These are phyloP conservation scores for Eumaeus atala DNA, from an alignment of 1,140 invertebrate species.

Conservation along the genomic window DNA sequence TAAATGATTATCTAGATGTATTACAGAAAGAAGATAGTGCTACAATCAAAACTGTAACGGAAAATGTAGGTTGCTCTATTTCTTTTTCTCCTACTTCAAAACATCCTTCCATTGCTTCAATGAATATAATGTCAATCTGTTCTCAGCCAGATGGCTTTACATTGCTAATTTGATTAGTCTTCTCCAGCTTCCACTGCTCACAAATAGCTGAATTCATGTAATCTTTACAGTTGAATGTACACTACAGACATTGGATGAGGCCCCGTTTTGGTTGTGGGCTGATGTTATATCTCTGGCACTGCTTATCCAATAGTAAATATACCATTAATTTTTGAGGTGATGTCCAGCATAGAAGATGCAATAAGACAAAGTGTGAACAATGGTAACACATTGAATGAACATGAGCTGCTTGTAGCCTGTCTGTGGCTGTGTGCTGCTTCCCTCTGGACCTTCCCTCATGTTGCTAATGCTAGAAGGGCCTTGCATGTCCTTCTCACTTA, in stretches of 20 bases:
- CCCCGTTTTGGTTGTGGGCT: too few species aligned
- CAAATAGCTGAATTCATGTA: too few species aligned
- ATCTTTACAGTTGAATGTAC: too few species aligned
- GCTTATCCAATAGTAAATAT: too few species aligned
- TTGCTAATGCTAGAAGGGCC: constrained; percentile 7
- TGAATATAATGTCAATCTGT: not conserved
- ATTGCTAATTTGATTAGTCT: too few species aligned
- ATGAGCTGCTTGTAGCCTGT: constrained; percentile 2
- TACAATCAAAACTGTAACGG: constrained; percentile 10
- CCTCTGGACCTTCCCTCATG: constrained; percentile 12
- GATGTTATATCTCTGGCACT: too few species aligned
- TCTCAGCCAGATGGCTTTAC: too few species aligned
- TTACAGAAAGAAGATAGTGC: constrained; percentile 10
- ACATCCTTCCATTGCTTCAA: not conserved
- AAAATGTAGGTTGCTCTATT: constrained; percentile 16
- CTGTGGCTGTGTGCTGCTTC: constrained; percentile 18
- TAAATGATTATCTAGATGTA: constrained; percentile 17
- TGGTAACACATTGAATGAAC: constrained; percentile 9
- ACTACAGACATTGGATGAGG: too few species aligned
- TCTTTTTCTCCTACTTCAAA: constrained; percentile 3
- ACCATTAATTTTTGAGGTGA: constrained; percentile 2
- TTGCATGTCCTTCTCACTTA: constrained; percentile 8
- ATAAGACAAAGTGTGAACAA: not conserved
- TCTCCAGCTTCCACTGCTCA: too few species aligned
- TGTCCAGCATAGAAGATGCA: constrained; percentile 13